Evolutionary conservation across 2,888 invertebrate species (phyloP), one percentile per base, ranked within the genome.

Genomic region (Heterodera filipjevi): DNA sequence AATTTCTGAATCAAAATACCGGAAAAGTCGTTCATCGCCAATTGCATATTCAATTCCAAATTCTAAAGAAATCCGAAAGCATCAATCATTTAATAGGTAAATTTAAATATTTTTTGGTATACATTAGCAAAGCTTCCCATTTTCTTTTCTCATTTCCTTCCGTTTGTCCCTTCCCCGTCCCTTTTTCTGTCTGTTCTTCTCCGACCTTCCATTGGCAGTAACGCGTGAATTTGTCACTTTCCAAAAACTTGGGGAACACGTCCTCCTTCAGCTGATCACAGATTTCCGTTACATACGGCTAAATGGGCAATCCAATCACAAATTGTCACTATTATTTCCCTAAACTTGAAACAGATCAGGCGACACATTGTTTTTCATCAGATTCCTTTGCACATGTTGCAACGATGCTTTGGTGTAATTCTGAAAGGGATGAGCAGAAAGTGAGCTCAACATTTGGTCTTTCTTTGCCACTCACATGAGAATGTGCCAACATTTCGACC

Each of bases 21-120:
- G 91, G 96, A 97, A 92, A 99, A 99, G 93, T 99, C 99, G 92
- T 99, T 99, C 98, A 99, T 99, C 88, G 98, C 96, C 91, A 99
- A 92, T 94, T 96, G 95, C 90, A 98, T 98, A 92, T 99, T 99
- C 91, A 99, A 92, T 92, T 99, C 99, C 92, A 99, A 93, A 91
- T 99, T 99, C 92, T 68, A 35, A 68, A 68, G 2, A 59, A n/a
- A n/a, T n/a, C 1, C 16, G 22, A 32, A 32, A 30, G 66, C 30
- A 32, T 8, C 14, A 66, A 3, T 3, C 14, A 14, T 27, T 1
- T 30, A 6, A 22, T 16, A 14, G 53, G 22, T 53, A 6, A 22
- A 5, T 19, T 53, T 22, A 5, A 14, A 22, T 22, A 53, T 53
- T 53, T 53, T 53, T n/a, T 19, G 53, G 22, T 6, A 53, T 22